These are phyloP conservation scores for Chymomyza fuscimana DNA, from an alignment of 2,888 invertebrate species.

Conservation along the genomic window DNA sequence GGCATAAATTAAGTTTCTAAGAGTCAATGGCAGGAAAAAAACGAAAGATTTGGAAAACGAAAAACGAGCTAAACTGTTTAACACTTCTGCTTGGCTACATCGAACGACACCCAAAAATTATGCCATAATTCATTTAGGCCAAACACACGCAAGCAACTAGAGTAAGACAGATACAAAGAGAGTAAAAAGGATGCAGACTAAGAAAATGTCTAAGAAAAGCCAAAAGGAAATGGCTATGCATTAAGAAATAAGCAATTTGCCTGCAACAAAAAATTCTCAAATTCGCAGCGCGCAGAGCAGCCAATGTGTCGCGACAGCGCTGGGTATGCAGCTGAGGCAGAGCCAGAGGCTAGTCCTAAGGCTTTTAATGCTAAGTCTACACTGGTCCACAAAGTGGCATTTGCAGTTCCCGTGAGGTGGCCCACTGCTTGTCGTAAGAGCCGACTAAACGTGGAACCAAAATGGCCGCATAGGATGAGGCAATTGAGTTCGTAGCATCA, in stretches of 20 bases:
- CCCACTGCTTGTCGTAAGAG: no score
- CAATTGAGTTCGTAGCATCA: no score
- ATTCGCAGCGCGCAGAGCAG: constrained; percentile 28
- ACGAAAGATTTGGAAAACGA: constrained; percentile 3
- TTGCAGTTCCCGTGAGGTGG: no score
- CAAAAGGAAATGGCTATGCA: constrained; percentile 70
- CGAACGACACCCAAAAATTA: constrained; percentile 38
- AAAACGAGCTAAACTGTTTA: constrained; percentile 72
- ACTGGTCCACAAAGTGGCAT: no score
- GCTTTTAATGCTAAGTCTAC: neutral
- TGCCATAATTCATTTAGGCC: constrained; percentile 62
- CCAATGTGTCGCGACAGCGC: constrained; percentile 61
- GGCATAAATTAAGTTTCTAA: neutral
- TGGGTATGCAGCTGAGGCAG: constrained; percentile 33
- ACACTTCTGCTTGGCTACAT: constrained; percentile 70
- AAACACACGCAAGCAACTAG: constrained; percentile 5
- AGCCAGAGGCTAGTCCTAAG: constrained; percentile 20
- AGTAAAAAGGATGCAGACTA: neutral
- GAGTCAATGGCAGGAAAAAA: constrained; percentile 2
- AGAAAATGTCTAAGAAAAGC: constrained; percentile 62
- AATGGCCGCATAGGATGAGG: no score
- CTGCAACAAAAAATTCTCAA: constrained; percentile 1
- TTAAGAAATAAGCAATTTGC: constrained; percentile 71
- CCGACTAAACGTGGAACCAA: no score
- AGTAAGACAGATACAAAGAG: neutral